Base-by-base conservation (phyloP, 92 coral and sea anemone genomes). In the Heteractis magnifica region DNA sequence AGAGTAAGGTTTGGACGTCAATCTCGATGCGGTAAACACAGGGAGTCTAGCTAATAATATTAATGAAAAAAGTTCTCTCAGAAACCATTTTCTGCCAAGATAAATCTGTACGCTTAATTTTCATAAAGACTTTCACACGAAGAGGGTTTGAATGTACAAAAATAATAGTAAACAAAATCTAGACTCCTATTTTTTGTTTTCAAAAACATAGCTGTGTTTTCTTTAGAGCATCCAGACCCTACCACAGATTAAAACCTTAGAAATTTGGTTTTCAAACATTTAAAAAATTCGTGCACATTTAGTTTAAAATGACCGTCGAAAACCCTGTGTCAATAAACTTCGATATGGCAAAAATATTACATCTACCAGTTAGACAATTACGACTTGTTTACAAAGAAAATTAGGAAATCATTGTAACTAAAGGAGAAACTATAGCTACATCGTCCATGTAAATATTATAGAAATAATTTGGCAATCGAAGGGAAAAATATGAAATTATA, bases 391-490 rank as follows among this genome's bases (percentile, higher is more conserved):
- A 68, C 50, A 68, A 68, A 68, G 73, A 68, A 68, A 68, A 26
- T 68, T 68, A 68, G 11, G 73, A 68, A 68, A 68, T 26, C 73
- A 20, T 23, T 68, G 73, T 26, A 68, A 68, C 70, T 62, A 62
- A 62, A 62, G 73, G 49, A 68, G 49, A 12, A 53, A 8, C 9
- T 53, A 7, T 8, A 68, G 49, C 20, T 6, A 68, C 73, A 23
- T n/a, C 5, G 70, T 41, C 4, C 48, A 68, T 9, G 48, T 6
- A 68, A 68, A 65, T 21, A 65, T 26, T 3, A 5, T 34, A 19
- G 44, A 20, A 68, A 21, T 10, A 23, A 23, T 6, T 13, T 16
- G 26, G 26, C 21, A 18, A 64, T 6, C n/a, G 26, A 64, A 64
- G 44, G 5, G 15, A 21, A n/a, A 6, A 68, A 68, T 7, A 68